Percentiles rank a stretch among this genome's conserved stretches.
Evolutionary conservation across 2,113 vertebrate species (phyloP).

Genomic region (Terrapene triunguis): DNA sequence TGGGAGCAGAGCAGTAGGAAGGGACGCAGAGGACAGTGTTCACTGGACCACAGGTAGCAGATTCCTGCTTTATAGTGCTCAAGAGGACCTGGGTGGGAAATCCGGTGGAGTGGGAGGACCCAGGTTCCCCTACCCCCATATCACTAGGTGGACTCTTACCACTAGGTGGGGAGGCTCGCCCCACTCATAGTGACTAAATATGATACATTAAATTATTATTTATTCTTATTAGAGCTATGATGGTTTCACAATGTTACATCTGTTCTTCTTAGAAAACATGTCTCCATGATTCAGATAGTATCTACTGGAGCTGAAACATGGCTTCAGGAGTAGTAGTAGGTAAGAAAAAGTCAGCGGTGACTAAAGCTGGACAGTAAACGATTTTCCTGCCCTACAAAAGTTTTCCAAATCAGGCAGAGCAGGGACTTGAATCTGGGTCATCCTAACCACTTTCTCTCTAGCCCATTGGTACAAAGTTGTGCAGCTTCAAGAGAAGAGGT

Average conservation of each 20-base stretch:
- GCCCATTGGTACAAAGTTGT: background rate
- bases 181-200: background rate
- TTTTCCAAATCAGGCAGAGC: background rate
- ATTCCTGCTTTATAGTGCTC: background rate
- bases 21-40: background rate
- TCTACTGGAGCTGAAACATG: background rate
- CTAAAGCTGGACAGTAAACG: background rate
- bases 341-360: background rate
- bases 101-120: background rate
- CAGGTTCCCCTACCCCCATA: background rate
- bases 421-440: background rate
- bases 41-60: background rate
- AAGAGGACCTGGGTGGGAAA: background rate
- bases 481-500: background rate
- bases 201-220: background rate
- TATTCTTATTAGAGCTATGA: background rate
- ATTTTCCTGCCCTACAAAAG: background rate
- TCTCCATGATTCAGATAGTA: background rate
- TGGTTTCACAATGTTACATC: background rate
- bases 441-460: background rate
- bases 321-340: background rate
- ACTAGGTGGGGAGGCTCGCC: background rate
- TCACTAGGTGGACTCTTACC: background rate
- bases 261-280: background rate
- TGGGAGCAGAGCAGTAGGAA: background rate